Evolutionary conservation across 2,888 invertebrate genomes (phyloP).

Genomic region (Drosophila nigricruria): DNA sequence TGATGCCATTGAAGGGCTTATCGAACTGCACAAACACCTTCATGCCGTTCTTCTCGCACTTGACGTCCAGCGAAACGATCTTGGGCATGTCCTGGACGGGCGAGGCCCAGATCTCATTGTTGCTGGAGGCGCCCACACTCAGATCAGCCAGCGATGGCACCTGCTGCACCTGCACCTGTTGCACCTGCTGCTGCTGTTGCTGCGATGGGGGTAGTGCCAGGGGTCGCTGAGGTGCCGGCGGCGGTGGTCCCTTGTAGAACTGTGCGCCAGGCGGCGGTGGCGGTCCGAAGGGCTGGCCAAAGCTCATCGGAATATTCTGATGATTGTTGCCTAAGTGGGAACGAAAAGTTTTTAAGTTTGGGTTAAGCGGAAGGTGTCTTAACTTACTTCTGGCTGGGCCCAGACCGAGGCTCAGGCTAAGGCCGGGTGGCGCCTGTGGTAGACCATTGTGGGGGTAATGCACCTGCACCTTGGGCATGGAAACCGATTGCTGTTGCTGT

Average conservation of each 20-base stretch:
- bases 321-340: constrained; percentile 79
- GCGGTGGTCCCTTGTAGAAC: constrained; percentile 90
- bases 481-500: constrained; percentile 46
- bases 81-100: constrained; percentile 96
- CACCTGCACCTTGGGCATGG: constrained; percentile 71
- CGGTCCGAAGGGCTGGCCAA: constrained; percentile 87
- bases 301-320: constrained; percentile 85
- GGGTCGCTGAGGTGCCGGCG: constrained; percentile 68
- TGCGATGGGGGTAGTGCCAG: constrained; percentile 60
- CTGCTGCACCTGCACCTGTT: constrained; percentile 60
- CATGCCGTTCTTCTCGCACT: constrained; percentile 97
- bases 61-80: constrained; percentile 95
- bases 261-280: constrained; percentile 85
- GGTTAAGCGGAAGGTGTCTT: not conserved
- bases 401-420: constrained; percentile 29
- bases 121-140: constrained; percentile 83
- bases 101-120: constrained; percentile 94
- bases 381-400: constrained; percentile 82
- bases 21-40: constrained; percentile 97
- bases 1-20: constrained; percentile 97
- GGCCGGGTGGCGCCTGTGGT: constrained; percentile 62
- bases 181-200: constrained; percentile 63
- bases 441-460: constrained; percentile 85
- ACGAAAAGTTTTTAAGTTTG: not conserved
- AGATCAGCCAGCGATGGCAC: constrained; percentile 80